Base-by-base conservation (phyloP, 2,113 vertebrate genomes). In the Phoenicopterus ruber region DNA sequence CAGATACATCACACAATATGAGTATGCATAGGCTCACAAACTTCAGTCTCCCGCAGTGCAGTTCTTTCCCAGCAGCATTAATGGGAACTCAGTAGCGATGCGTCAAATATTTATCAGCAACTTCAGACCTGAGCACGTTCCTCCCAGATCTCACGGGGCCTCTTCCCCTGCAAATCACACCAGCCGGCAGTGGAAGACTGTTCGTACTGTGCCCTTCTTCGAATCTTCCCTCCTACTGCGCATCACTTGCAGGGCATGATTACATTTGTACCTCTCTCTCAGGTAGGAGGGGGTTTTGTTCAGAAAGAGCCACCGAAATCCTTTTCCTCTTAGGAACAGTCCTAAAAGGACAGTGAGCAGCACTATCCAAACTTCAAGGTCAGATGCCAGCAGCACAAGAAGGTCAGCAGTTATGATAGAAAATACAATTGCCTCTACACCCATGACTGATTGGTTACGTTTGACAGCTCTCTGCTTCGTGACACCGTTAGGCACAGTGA, bases 1-100 rank as follows among this genome's bases (percentile, higher is more conserved):
- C 4, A 72, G 29, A 52, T 4, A 40, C 13, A 40, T 26, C 74
- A 59, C 2, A 0, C 24, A 26, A 24, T 25, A 38, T 0, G 1
- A 61, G 11, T 52, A 40, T 24, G 24, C 9, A 17, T 8, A 28
- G 52, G 28, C 21, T 90, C 7, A 1, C 38, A 49, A 49, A 11
- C 54, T 81, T 66, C 13, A 20, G 28, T 44, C 38, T 69, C 59
- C 32, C 1, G 1, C 8, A 4, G 26, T 20, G 49, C 50, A 85
- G 40, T 28, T 91, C 59, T 87, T 89, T 76, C 78, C 40, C 57
- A 34, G 18, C 15, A 85, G 58, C 34, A 40, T 65, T 73, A 69
- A 69, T 49, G 34, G 34, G 42, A 82, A 79, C 12, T 72, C 46
- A 52, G 14, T 5, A 49, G 54, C 7, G 7, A 69, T 24, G 5